phyloP scores from a whole-genome alignment of 1,140 invertebrate species.

The Phocides pigmalion region DNA sequence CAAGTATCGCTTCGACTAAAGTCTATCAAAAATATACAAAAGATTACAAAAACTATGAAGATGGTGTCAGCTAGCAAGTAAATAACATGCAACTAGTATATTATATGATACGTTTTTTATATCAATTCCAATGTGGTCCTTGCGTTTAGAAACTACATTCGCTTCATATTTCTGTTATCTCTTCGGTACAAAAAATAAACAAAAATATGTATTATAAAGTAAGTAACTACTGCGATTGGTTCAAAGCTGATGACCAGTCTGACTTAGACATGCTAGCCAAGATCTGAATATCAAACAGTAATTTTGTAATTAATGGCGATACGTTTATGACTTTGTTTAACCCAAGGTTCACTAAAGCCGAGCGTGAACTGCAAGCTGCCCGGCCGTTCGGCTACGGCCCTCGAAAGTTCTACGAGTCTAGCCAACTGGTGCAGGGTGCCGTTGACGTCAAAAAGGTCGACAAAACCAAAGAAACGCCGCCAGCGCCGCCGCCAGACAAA shows the following conservation, averaged over 20 bases:
- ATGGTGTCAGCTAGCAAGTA: slow-evolving; percentile 97
- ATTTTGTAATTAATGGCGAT: too few species aligned
- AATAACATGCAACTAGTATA: slow-evolving; percentile 34
- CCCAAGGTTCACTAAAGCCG: slow-evolving; percentile 93
- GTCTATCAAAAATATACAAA: slow-evolving; percentile 99
- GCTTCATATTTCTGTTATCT: too few species aligned
- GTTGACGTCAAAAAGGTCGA: slow-evolving; percentile 42
- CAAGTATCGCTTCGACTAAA: slow-evolving; percentile 97
- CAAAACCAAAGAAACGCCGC: slow-evolving; percentile 77
- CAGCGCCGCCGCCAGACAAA: slow-evolving; percentile 46
- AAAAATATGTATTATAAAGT: too few species aligned
- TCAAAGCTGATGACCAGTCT: too few species aligned
- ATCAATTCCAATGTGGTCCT: too few species aligned
- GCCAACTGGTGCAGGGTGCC: slow-evolving; percentile 47
- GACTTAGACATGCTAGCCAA: too few species aligned
- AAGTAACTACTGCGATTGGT: too few species aligned
- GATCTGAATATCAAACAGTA: too few species aligned
- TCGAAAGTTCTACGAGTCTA: slow-evolving; percentile 90
- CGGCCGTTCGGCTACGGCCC: slow-evolving; percentile 95
- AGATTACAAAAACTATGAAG: slow-evolving; percentile 99
- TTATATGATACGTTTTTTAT: too few species aligned
- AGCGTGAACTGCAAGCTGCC: slow-evolving; percentile 96
- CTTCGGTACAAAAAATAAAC: too few species aligned
- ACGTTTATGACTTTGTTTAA: neutral
- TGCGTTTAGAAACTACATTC: too few species aligned